Percentiles rank a stretch among this genome's conserved stretches.
phyloP scores from a whole-genome alignment of 2,113 vertebrate genomes.

The Rhinolophus sinicus region DNA sequence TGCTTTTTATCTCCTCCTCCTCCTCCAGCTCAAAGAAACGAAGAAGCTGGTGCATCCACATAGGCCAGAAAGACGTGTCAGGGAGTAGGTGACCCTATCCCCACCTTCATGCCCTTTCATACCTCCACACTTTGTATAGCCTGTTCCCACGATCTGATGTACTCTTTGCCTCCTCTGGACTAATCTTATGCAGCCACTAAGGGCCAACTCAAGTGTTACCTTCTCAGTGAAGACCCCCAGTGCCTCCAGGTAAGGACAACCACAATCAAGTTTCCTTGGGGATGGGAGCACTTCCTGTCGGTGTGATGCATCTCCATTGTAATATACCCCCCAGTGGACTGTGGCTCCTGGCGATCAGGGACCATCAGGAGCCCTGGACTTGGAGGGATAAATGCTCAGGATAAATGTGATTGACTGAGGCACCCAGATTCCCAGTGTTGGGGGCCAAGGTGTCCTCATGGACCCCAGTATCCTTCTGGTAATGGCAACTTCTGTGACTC shows the following conservation, averaged over 20 bases:
- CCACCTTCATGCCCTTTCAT: background rate
- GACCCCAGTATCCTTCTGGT: background rate
- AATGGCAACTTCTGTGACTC: background rate
- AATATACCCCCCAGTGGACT: background rate
- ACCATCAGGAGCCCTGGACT: background rate
- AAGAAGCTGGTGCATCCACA: background rate
- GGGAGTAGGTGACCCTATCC: background rate
- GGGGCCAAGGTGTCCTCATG: background rate
- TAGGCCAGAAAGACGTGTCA: background rate
- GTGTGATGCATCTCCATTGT: fast-evolving
- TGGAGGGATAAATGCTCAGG: background rate
- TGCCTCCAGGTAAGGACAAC: background rate
- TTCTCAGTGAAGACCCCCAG: background rate
- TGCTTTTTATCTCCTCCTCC: background rate
- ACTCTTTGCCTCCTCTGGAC: background rate
- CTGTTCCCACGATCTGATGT: background rate
- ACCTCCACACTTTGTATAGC: background rate
- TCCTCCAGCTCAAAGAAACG: background rate
- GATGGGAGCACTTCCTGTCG: background rate
- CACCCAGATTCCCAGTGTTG: background rate
- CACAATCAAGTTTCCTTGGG: background rate
- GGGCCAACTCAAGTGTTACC: background rate
- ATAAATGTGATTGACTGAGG: background rate
- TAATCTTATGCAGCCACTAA: background rate
- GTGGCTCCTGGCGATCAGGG: background rate